phyloP scores from a whole-genome alignment of 2,888 invertebrate genomes.

The Nomada goodeniana region DNA sequence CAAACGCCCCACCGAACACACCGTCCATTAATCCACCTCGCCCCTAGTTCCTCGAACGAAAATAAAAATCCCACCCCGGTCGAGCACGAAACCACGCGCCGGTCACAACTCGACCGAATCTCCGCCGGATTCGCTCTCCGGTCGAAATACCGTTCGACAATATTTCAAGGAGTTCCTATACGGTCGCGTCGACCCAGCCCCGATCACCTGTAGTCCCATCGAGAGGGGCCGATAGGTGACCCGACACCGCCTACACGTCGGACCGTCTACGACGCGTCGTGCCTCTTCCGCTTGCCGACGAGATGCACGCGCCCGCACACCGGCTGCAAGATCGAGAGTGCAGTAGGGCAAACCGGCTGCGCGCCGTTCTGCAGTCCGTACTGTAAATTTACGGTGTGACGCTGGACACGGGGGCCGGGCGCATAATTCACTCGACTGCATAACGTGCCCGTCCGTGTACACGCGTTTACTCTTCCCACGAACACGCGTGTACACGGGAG shows the following conservation, averaged over 20 bases:
- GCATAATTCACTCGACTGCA: constrained; percentile 75
- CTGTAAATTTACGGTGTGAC: constrained; percentile 79
- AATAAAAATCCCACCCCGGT: neutral
- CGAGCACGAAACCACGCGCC: neutral
- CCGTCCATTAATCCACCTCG: neutral
- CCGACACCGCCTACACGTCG: constrained; percentile 12
- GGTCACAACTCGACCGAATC: neutral
- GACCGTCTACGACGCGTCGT: neutral
- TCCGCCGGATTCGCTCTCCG: constrained; percentile 9
- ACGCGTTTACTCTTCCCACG: constrained; percentile 40
- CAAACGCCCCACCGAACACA: neutral
- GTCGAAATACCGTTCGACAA: constrained; percentile 5
- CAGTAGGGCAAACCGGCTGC: neutral
- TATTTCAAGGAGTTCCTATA: constrained; percentile 11
- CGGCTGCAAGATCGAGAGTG: constrained; percentile 4
- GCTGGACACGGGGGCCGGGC: constrained; percentile 73
- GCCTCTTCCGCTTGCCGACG: constrained; percentile 5
- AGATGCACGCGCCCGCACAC: neutral
- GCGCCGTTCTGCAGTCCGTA: constrained; percentile 25
- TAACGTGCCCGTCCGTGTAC: constrained; percentile 61
- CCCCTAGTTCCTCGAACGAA: neutral
- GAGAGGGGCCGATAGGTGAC: constrained; percentile 15
- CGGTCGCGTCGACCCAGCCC: neutral
- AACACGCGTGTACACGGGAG: constrained; percentile 27
- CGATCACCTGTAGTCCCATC: constrained; percentile 4